A percentile compares a stretch with the other conserved stretches of the same genome.
phyloP scores from a whole-genome alignment of 2,797 vertebrate genomes.

The Xenops minutus region DNA sequence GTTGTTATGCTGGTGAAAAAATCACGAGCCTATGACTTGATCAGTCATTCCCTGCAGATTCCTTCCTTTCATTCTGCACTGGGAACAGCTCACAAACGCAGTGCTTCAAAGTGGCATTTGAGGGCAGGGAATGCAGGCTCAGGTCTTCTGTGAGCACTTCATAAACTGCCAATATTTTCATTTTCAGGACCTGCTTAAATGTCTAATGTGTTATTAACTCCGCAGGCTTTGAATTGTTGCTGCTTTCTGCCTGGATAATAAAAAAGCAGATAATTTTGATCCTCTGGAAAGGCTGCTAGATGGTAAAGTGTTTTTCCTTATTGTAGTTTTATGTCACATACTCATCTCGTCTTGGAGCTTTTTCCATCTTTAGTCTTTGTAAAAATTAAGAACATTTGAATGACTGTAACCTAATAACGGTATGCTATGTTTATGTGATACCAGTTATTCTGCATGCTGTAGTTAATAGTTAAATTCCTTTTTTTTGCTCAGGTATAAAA shows the following conservation, averaged over 20 bases:
- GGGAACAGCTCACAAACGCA: not conserved
- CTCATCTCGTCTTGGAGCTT: not conserved
- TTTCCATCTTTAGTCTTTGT: conserved; percentile 34
- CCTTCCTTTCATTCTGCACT: not conserved
- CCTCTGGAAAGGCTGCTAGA: conserved; percentile 30
- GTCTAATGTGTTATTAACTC: conserved; percentile 32
- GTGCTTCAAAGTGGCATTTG: not conserved
- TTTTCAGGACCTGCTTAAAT: conserved; percentile 43
- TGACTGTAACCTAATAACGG: conserved; percentile 28
- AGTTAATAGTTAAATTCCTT: conserved; percentile 55
- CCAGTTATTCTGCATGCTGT: conserved; percentile 51
- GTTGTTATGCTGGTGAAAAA: not conserved
- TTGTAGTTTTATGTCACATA: conserved; percentile 39
- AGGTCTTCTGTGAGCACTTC: conserved; percentile 26
- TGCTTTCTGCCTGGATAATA: conserved; percentile 43
- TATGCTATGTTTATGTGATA: conserved; percentile 30
- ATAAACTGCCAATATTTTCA: conserved; percentile 47
- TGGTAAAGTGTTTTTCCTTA: conserved; percentile 26
- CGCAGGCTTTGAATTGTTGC: conserved; percentile 45
- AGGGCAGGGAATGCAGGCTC: conserved; percentile 6
- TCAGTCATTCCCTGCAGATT: conserved; percentile 29
- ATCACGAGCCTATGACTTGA: not conserved
- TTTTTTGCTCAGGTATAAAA: conserved; percentile 54
- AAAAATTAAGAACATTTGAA: conserved; percentile 27
- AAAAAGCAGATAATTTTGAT: conserved; percentile 49